phyloP scores from a whole-genome alignment of 2,113 vertebrate species.

The Salminus brasiliensis region DNA sequence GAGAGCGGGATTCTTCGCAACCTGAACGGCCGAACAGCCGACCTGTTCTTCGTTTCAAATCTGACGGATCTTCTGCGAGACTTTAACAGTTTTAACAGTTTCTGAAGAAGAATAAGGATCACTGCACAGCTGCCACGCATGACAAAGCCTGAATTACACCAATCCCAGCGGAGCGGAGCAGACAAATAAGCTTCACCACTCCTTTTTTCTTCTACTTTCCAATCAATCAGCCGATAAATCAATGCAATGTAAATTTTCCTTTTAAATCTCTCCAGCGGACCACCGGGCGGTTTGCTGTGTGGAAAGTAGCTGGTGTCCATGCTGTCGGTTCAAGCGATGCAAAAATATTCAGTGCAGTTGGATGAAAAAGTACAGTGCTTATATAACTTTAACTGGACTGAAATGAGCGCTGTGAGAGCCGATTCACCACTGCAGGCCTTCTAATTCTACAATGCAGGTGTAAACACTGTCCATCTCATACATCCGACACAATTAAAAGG shows the following conservation, averaged over 20 bases:
- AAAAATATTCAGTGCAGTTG: not conserved
- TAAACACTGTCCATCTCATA: no score
- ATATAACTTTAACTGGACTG: not conserved
- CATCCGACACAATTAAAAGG: no score
- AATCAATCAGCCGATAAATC: not conserved
- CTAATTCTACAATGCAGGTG: no score
- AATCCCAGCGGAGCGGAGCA: not conserved
- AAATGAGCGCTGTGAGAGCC: not conserved
- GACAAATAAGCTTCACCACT: not conserved
- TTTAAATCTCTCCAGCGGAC: not conserved
- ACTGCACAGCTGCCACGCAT: not conserved
- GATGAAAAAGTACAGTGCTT: not conserved
- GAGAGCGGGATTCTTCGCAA: not conserved
- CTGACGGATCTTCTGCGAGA: no score
- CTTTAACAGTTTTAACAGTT: not conserved
- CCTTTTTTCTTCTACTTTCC: not conserved
- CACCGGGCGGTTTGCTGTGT: not conserved
- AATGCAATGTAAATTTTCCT: no score
- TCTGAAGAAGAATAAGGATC: not conserved
- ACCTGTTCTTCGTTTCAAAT: no score
- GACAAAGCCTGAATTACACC: not conserved
- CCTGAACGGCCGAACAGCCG: no score
- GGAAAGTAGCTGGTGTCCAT: not conserved
- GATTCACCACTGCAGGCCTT: no score
- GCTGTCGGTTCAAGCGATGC: not conserved